Evolutionary conservation across 2,113 vertebrate genomes (phyloP), one percentile per base, ranked within the genome.

Genomic region (Otolemur garnettii): DNA sequence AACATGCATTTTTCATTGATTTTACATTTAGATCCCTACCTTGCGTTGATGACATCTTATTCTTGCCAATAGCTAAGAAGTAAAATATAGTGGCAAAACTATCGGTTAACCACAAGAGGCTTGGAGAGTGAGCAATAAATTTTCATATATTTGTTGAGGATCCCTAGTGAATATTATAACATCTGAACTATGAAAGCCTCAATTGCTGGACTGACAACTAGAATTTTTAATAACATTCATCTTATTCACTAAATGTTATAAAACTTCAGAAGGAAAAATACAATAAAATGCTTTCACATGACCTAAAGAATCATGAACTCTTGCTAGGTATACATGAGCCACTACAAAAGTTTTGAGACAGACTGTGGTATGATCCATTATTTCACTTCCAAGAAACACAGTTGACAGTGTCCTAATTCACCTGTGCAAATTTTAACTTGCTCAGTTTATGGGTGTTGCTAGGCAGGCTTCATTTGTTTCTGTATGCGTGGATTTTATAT

Each of bases 1-100:
- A 78, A 71, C 95, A 96, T 96, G 93, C 96, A 97, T 88, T 94
- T 96, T 97, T 92, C 71, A 88, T 90, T 95, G 81, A 78, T 95
- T 97, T 91, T 94, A 93, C 68, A 96, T 91, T 97, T 96, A 86
- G 68, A 82, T 82, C 66, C 80, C 80, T 92, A 78, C 53, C 68
- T 92, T 97, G 87, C 35, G 88, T 93, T 96, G 90, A 94, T 94
- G 83, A 93, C 35, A 93, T 80, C 87, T 91, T 96, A 96, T 69
- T 81, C 81, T 97, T 92, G 81, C 66, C 92, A 84, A 96, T 74
- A 71, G 88, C 82, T 92, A 95, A 95, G 75, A 92, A 75, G 90
- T 77, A 96, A 96, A 96, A 90, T 90, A 95, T n/a, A 59, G 69
- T 90, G 88, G 93, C 24, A 96, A 82, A 97, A 96, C 93, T 95